Base-by-base conservation (phyloP, 2,113 vertebrate species). In the Pollimyrus isidori region DNA sequence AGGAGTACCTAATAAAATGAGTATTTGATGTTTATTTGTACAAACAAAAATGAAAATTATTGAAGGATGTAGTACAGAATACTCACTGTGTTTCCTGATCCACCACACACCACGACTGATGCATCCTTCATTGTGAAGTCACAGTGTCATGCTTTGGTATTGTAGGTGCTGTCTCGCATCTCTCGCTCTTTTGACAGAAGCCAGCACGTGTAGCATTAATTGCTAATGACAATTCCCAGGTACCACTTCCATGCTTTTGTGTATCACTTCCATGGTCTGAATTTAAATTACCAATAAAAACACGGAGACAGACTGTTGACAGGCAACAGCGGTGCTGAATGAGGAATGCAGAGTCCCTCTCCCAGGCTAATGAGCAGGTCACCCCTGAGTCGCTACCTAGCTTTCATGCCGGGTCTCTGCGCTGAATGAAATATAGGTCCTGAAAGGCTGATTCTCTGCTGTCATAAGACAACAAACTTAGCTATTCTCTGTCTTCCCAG, bases 401-500 rank as follows among this genome's bases (percentile, higher is more conserved):
- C 53, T 80, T 80, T 45, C 26, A 76, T 26, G 19, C 58, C 9
- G 46, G 86, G 46, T 26, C 50, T 52, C 21, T 42, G 46, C 1
- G 7, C 46, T n/a, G 42, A 90, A 87, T 69, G 26, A 56, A 90
- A 87, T 86, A 23, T 11, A 23, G 49, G 11, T 15, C 45, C 85
- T 39, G 4, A 73, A 90, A 58, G 2, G 39, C 62, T 49, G 45
- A 35, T 30, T 35, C 53, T 87, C 58, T 58, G 56, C 49, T 65
- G 21, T n/a, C 13, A 52, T 76, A 87, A 87, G 53, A 76, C 83
- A 52, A 39, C 3, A 52, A 53, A 46, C 83, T 62, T 19, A 50
- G 73, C 13, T 89, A 89, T n/a, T 56, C 15, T 91, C 91, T 92
- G 90, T 91, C 87, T 90, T 42, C 10, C 26, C 53, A 73, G 87